Evolutionary conservation across 2,888 invertebrate species (phyloP), one percentile per base, ranked within the genome.

Genomic region (Amblyjoppa fuscipennis): DNA sequence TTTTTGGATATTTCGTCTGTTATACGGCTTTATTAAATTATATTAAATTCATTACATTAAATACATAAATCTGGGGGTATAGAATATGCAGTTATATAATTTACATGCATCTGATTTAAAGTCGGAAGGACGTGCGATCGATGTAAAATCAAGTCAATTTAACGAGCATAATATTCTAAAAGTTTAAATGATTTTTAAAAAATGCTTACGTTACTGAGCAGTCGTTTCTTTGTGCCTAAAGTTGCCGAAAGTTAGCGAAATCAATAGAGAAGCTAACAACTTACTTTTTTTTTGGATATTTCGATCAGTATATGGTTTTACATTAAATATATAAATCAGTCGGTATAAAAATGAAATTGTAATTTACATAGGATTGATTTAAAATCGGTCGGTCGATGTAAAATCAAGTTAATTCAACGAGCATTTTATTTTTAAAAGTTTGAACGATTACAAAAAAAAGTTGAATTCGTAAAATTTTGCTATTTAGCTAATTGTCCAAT

Each of bases 401-500:
- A 53, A 53, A 20, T 20, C n/a, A 20, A 53, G 20, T n/a, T 5
- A 5, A 6, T 4, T 53, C 20, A 25, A 53, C 7, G 2, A 53
- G 5, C n/a, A 20, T 20, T 2, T 3, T n/a, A n/a, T 53, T 53
- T 5, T 5, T n/a, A 53, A 53, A 16, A 3, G 51, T 20, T 28
- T 34, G 20, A 61, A 61, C 28, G 28, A 34, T 3, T 11, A 34
- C 38, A 38, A 16, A 28, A 64, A 9, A 64, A 34, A 5, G 13
- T 41, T 38, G 0, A 9, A n/a, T 61, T 11, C 61, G 31, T 49
- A 11, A 66, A 53, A 59, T 25, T 68, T 49, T 59, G 51, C 78
- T 73, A n/a, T 73, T 28, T 16, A 61, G 45, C 51, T 51, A 53
- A 64, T 61, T 38, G 51, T n/a, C 49, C 9, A 6, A 68, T 68